A percentile compares a stretch with the other conserved stretches of the same genome.
Conservation (phyloP, 2,797 vertebrate species). For the Gymnothorax reevesii region DNA sequence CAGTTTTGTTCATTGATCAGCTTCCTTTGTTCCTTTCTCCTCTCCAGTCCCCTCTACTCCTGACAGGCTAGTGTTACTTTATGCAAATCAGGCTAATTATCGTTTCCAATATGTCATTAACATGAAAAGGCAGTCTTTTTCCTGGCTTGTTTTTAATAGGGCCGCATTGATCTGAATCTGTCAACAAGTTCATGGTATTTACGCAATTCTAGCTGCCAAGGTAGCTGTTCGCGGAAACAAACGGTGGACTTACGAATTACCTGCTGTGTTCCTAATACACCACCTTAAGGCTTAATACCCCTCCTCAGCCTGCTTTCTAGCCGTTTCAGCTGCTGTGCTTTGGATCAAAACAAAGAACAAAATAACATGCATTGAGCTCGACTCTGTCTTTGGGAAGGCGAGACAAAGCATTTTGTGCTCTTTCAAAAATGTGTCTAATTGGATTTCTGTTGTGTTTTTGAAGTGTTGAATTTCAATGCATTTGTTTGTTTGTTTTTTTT, state of each 20-base stretch:
- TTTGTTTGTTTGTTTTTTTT: background rate
- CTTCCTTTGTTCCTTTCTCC: slow-evolving; percentile 24
- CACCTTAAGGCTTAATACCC: background rate
- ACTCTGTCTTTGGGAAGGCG: background rate
- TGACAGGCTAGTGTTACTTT: slow-evolving; percentile 10
- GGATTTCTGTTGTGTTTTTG: background rate
- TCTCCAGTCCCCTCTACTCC: slow-evolving; percentile 25
- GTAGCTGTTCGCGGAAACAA: background rate
- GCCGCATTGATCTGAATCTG: slow-evolving; percentile 22
- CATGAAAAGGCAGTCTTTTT: background rate
- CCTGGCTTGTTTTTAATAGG: slow-evolving; percentile 25
- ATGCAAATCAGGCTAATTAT: slow-evolving; percentile 37
- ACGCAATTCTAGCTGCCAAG: slow-evolving; percentile 2
- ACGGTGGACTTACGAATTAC: slow-evolving; percentile 30
- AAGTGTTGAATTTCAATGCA: background rate
- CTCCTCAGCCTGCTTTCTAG: background rate
- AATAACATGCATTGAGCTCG: background rate
- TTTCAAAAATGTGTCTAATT: slow-evolving; percentile 2
- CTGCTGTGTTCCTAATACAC: slow-evolving; percentile 34
- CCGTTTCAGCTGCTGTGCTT: slow-evolving; percentile 10
- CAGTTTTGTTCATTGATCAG: slow-evolving; percentile 30
- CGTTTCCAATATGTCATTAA: slow-evolving; percentile 28
- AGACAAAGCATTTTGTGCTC: background rate
- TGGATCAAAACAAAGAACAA: slow-evolving; percentile 17
- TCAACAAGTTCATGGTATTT: background rate